Percentiles rank a stretch among this genome's conserved stretches.
phyloP scores from a whole-genome alignment of 2,113 vertebrate species.

The Apus apus region DNA sequence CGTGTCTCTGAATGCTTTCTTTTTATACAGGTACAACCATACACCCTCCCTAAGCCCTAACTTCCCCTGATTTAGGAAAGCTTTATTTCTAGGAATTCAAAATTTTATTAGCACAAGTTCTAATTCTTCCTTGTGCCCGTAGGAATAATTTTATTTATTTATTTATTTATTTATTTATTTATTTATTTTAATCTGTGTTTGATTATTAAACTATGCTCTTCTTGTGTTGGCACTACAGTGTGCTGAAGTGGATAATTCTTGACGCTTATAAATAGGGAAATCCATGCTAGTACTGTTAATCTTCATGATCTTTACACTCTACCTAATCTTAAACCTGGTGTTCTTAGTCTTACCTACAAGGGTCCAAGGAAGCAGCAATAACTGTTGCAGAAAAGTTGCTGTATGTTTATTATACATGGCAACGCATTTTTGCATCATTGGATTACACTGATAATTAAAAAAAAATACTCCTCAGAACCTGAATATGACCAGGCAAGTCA shows the following conservation, averaged over 20 bases:
- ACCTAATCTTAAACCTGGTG: neutral
- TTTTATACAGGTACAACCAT: neutral
- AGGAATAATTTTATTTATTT: neutral
- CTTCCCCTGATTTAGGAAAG: neutral
- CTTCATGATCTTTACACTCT: neutral
- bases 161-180: too few relatives aligned
- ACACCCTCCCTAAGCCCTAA: neutral
- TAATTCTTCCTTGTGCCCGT: neutral
- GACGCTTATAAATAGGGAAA: neutral
- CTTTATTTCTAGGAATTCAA: neutral
- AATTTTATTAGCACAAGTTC: neutral
- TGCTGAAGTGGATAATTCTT: neutral
- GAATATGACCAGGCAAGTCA: neutral
- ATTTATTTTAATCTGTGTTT: neutral
- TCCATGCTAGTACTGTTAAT: neutral
- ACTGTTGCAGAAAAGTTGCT: neutral
- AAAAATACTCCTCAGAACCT: neutral
- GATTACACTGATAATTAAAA: neutral
- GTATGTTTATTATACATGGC: neutral
- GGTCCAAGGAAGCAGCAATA: neutral
- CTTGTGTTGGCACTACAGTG: neutral
- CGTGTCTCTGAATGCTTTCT: neutral
- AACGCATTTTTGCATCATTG: neutral
- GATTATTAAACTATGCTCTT: neutral
- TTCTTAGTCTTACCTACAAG: neutral